phyloP scores from a whole-genome alignment of 30 jellyfish, hydroid and myxozoan genomes.

The Aurelia coerulea region DNA sequence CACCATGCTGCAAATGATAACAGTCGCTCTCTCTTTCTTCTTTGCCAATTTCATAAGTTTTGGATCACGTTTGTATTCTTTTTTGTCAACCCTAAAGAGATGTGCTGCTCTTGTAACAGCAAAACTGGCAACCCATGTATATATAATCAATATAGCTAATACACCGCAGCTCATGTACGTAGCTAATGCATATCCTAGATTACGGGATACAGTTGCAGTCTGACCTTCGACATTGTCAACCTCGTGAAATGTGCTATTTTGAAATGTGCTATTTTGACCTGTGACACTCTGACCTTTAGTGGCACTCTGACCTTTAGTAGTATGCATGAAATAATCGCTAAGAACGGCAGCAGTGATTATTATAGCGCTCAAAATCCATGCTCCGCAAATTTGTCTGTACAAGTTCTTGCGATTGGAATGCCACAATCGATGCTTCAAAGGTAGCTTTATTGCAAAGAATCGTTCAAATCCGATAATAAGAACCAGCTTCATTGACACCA shows the following conservation, averaged over 20 bases:
- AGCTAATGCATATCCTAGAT: too few relatives aligned
- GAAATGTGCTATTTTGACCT: too few relatives aligned
- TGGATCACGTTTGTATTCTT: not conserved
- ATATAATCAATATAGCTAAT: too few relatives aligned
- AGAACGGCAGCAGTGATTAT: not conserved
- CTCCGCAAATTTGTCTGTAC: not conserved
- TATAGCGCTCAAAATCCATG: not conserved
- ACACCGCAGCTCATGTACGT: too few relatives aligned
- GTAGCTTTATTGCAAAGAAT: not conserved
- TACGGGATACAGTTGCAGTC: too few relatives aligned
- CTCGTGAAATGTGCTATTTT: too few relatives aligned
- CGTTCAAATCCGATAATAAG: not conserved
- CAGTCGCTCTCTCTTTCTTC: not conserved
- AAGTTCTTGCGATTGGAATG: not conserved
- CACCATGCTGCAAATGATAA: not conserved
- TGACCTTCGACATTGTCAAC: too few relatives aligned
- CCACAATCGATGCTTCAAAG: constrained; percentile 1
- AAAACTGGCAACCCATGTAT: too few relatives aligned
- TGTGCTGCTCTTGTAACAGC: too few relatives aligned
- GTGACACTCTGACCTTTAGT: too few relatives aligned
- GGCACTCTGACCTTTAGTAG: too few relatives aligned
- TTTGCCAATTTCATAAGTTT: not conserved
- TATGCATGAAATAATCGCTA: not conserved
- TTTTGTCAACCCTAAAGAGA: not conserved
- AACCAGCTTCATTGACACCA: not conserved